Conservation (phyloP, 2,888 invertebrate genomes). For the Phania funesta region DNA sequence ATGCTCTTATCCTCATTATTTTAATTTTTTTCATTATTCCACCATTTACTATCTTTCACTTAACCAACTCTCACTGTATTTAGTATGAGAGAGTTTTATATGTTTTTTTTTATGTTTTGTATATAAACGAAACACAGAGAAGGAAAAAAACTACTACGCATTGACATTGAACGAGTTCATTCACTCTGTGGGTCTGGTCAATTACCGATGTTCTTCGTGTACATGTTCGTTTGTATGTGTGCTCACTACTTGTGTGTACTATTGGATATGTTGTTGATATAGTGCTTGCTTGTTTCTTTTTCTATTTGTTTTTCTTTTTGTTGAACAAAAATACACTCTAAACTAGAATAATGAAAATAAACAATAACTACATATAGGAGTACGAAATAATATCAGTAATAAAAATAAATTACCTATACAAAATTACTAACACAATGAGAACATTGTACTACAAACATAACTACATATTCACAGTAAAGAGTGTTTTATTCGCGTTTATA, state of each 20-base stretch:
- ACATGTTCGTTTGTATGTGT: background rate
- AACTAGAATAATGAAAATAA: conserved; percentile 25
- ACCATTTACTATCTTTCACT: background rate
- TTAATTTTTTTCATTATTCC: background rate
- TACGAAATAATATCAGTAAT: conserved; percentile 2
- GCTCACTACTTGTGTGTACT: background rate
- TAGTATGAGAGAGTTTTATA: conserved; percentile 3
- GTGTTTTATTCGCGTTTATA: too few species aligned
- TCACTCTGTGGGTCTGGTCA: conserved; percentile 78
- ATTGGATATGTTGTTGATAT: background rate
- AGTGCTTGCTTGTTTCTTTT: too few species aligned
- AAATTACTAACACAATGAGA: conserved; percentile 27
- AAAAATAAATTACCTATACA: conserved; percentile 43
- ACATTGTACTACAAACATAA: background rate
- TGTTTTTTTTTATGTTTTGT: background rate
- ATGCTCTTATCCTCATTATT: background rate
- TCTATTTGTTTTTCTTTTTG: background rate
- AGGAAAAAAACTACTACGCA: conserved; percentile 62
- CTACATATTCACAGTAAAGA: background rate
- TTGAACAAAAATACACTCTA: background rate
- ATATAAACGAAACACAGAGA: background rate
- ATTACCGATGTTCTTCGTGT: conserved; percentile 71
- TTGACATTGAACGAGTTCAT: conserved; percentile 81
- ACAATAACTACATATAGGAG: background rate
- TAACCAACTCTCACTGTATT: background rate